phyloP scores from a whole-genome alignment of 2,113 vertebrate species.

The Sterna hirundo region DNA sequence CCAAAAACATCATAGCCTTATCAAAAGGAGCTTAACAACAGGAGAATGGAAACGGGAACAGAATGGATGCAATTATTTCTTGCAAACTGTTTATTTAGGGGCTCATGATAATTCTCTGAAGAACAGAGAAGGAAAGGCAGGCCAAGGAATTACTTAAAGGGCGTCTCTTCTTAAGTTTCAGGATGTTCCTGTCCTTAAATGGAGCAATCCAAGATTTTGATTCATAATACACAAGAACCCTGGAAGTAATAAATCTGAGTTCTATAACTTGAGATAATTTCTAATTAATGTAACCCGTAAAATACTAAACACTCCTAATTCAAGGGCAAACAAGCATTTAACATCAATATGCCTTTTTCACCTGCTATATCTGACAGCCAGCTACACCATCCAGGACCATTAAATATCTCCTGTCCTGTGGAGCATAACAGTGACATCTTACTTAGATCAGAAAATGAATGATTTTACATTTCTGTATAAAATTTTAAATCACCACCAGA shows the following conservation, averaged over 20 bases:
- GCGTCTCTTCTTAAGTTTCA: background rate
- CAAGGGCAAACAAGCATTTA: background rate
- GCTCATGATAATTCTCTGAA: background rate
- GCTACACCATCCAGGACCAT: background rate
- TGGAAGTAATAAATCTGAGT: background rate
- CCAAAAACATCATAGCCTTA: background rate
- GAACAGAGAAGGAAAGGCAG: background rate
- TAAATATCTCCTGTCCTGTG: background rate
- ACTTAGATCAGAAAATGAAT: conserved; percentile 4
- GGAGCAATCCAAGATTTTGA: background rate
- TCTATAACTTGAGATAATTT: background rate
- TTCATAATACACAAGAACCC: background rate
- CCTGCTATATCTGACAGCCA: background rate
- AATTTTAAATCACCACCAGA: conserved; percentile 62
- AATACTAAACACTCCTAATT: background rate
- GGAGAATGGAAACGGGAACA: background rate
- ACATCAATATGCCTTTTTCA: background rate
- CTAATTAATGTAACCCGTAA: background rate
- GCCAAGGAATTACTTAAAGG: background rate
- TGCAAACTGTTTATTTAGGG: background rate
- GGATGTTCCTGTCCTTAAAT: background rate
- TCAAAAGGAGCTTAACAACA: background rate
- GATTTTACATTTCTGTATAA: background rate
- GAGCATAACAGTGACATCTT: background rate
- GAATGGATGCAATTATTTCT: background rate